Conservation (phyloP, 2,797 vertebrate genomes). For the Argya squamiceps region DNA sequence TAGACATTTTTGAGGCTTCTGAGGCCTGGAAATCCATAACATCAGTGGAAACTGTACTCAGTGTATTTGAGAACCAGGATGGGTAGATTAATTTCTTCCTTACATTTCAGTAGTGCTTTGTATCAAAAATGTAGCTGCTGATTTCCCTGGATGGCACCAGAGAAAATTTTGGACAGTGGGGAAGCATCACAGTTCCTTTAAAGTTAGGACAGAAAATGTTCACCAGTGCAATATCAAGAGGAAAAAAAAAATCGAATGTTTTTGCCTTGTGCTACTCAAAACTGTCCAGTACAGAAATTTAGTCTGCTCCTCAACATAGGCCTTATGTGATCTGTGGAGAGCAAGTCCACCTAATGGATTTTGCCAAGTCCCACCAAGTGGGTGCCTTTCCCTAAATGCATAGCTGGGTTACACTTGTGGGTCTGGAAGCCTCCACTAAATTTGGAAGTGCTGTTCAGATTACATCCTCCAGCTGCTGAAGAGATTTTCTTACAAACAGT, state of each 20-base stretch:
- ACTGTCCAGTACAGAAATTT: neutral
- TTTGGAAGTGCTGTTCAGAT: constrained; percentile 40
- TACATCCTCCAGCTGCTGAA: constrained; percentile 47
- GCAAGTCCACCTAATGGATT: neutral
- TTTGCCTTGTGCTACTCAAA: neutral
- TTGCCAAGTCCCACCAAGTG: neutral
- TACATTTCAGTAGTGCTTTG: neutral
- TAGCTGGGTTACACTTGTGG: neutral
- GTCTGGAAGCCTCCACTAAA: constrained; percentile 24
- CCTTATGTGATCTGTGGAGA: neutral
- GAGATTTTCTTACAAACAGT: constrained; percentile 66
- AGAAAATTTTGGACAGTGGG: neutral
- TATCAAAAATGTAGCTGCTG: neutral
- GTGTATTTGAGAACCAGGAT: neutral
- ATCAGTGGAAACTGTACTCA: neutral
- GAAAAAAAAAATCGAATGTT: neutral
- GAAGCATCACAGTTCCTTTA: neutral
- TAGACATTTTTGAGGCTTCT: constrained; percentile 40
- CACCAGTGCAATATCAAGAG: neutral
- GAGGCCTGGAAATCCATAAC: neutral
- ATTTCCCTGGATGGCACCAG: neutral
- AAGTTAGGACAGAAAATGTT: neutral
- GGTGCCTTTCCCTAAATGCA: neutral
- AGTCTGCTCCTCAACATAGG: neutral
- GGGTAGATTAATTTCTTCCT: neutral